Percentiles rank a stretch among this genome's conserved stretches.
Evolutionary conservation across 2,888 invertebrate species (phyloP).

Genomic region (Dioctria rufipes): DNA sequence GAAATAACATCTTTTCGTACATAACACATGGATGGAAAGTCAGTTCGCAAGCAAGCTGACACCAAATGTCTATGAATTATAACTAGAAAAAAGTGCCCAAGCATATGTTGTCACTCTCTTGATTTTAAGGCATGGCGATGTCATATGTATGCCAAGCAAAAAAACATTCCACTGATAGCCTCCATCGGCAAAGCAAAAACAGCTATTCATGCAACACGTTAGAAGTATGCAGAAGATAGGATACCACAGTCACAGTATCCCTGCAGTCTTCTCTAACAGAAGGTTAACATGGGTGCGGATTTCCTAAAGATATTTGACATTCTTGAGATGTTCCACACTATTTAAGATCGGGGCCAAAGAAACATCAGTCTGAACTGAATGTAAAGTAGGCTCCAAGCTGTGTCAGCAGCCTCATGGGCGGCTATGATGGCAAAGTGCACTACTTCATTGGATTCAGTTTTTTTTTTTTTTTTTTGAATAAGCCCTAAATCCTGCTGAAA

Average conservation of each 20-base stretch:
- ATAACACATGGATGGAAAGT: background rate
- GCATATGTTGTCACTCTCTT: background rate
- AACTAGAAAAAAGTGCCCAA: background rate
- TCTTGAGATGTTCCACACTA: slow-evolving; percentile 1
- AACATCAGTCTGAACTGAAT: background rate
- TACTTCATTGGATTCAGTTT: background rate
- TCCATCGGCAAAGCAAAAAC: no score
- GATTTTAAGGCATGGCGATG: background rate
- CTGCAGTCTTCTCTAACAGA: background rate
- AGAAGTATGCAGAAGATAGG: background rate
- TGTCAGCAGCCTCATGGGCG: background rate
- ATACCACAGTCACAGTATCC: background rate
- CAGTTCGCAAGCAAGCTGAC: background rate
- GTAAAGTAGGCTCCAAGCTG: slow-evolving; percentile 7
- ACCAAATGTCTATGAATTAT: slow-evolving; percentile 4
- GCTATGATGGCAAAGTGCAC: background rate
- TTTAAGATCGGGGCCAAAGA: slow-evolving; percentile 4
- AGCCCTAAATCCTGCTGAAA: slow-evolving; percentile 30
- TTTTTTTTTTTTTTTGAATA: background rate
- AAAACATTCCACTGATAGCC: background rate
- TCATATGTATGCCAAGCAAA: background rate
- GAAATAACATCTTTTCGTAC: background rate
- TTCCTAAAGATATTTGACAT: background rate
- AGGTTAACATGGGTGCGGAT: slow-evolving; percentile 6
- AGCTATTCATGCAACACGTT: background rate